phyloP scores from a whole-genome alignment of 2,797 vertebrate genomes.

The Todus mexicanus region DNA sequence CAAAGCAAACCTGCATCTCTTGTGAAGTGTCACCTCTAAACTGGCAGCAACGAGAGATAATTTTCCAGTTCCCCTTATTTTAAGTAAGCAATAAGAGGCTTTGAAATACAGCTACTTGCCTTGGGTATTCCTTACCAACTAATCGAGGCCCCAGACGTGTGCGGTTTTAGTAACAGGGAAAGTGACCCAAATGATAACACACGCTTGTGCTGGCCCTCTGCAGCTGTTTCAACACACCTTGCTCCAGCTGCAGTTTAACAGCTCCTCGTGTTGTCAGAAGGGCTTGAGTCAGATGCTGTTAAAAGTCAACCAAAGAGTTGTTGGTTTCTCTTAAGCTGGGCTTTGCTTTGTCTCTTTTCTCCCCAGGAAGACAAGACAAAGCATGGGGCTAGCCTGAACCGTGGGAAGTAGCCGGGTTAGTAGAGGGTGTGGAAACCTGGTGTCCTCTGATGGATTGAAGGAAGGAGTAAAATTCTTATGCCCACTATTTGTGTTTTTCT shows the following conservation, averaged over 20 bases:
- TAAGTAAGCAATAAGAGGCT: neutral
- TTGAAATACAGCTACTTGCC: neutral
- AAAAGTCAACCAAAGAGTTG: neutral
- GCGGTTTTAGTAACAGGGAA: neutral
- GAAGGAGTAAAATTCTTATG: neutral
- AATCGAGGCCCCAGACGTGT: neutral
- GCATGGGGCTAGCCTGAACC: no score
- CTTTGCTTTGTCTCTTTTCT: neutral
- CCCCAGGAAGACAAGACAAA: neutral
- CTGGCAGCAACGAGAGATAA: neutral
- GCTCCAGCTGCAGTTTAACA: neutral
- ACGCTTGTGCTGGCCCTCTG: neutral
- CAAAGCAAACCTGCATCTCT: neutral
- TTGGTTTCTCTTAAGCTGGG: neutral
- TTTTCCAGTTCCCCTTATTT: neutral
- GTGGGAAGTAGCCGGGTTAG: neutral
- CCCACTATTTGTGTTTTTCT: neutral
- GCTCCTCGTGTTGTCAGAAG: neutral
- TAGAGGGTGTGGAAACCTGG: neutral
- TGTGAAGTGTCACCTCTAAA: neutral
- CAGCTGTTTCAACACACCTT: accelerated
- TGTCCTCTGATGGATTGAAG: neutral
- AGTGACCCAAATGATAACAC: accelerated
- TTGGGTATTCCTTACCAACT: neutral
- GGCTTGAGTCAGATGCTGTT: neutral